Conservation (phyloP, 2,113 vertebrate genomes). For the Chrysemys picta region DNA sequence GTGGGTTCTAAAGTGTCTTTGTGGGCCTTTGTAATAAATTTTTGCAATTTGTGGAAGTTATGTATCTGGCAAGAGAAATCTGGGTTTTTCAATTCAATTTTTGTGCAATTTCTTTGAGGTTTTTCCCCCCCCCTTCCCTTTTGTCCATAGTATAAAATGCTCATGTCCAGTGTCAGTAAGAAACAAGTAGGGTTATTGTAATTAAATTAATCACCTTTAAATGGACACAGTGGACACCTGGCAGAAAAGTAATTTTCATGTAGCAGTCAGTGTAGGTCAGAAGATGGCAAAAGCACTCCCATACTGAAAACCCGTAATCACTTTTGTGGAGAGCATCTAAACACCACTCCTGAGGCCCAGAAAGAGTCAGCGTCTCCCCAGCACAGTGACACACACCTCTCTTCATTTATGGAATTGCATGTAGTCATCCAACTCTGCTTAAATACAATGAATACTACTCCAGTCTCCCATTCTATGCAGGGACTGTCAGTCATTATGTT, state of each 20-base stretch:
- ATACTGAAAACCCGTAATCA: background rate
- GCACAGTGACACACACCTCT: background rate
- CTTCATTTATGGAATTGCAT: background rate
- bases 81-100: background rate
- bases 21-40: background rate
- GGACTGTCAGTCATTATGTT: accelerated
- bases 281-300: background rate
- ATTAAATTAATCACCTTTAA: background rate
- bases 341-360: background rate
- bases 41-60: background rate
- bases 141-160: background rate
- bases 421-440: background rate
- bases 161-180: background rate
- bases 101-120: accelerated
- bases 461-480: background rate
- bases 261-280: background rate
- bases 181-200: background rate
- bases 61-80: background rate
- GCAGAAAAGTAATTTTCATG: background rate
- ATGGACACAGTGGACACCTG: background rate
- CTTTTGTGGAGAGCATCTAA: background rate
- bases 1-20: background rate
- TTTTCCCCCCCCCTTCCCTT: background rate
- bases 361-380: background rate
- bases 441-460: background rate